Evolutionary conservation across 2,888 invertebrate genomes (phyloP), one percentile per base, ranked within the genome.

Genomic region (Cerceris ruficornis): DNA sequence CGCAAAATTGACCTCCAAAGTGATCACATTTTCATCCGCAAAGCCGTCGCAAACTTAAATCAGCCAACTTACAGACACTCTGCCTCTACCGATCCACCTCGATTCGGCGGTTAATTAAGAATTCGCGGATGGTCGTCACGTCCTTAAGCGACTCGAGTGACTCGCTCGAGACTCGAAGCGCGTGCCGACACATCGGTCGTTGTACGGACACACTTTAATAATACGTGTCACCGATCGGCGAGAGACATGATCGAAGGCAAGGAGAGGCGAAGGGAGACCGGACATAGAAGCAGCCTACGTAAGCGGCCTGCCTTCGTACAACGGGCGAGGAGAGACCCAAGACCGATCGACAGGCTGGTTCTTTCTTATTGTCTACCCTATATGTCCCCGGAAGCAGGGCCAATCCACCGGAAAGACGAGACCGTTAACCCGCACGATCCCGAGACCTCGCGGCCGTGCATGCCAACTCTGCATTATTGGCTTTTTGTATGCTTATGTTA

Each of bases 371-470:
- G 91, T 91, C 90, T 91, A 91, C 91, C 91, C 91, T 92, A 92
- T 91, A 91, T 91, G 92, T 91, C 92, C 87, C 92, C 92, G 92
- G 92, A 92, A 92, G 92, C 89, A 90, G 90, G 91, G 90, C 90
- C 90, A 91, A 90, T 90, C 90, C 92, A 90, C 88, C 92, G 92
- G 92, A 91, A 92, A 92, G 92, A 88, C 90, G 89, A 88, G 91
- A 91, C 91, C 92, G 89, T 92, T 92, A 92, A 92, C 92, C 92
- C 91, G 89, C 86, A 82, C 91, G 91, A 91, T 91, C 91, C 86
- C 90, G 89, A 83, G 85, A 91, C 91, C 91, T 91, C 90, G 89
- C 90, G 89, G 85, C 87, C 89, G 85, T 89, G 90, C 88, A 90
- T 91, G 88, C 91, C 88, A 89, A 89, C 89, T 86, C 88, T 89